These are phyloP conservation scores for Apolygus lucorum DNA, from an alignment of 1,140 invertebrate genomes.

Conservation along the genomic window DNA sequence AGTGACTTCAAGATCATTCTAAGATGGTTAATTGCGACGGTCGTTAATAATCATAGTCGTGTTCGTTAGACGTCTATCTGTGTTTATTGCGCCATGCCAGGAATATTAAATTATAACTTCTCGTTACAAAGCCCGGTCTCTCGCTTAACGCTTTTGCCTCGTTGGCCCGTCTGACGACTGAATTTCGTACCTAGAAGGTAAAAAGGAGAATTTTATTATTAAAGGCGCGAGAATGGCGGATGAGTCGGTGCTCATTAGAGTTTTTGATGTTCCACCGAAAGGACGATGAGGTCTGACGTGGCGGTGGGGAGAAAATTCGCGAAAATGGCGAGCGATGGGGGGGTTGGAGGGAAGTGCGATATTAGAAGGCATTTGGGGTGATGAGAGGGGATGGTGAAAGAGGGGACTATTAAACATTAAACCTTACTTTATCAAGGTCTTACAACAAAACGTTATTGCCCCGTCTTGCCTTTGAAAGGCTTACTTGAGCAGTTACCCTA, in stretches of 20 bases:
- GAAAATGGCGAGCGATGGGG: neutral
- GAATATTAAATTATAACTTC: too few relatives aligned
- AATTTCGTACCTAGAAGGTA: too few relatives aligned
- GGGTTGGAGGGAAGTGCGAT: neutral
- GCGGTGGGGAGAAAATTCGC: neutral
- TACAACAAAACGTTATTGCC: constrained; percentile 16
- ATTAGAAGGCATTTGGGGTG: neutral
- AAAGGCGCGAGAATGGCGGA: neutral
- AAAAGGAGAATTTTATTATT: neutral
- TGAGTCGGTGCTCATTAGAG: neutral
- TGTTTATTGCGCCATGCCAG: too few relatives aligned
- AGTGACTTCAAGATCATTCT: too few relatives aligned
- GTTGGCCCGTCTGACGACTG: too few relatives aligned
- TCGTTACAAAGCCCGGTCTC: too few relatives aligned
- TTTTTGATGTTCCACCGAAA: neutral
- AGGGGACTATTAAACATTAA: constrained; percentile 1
- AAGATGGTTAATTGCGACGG: too few relatives aligned
- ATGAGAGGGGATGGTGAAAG: too few relatives aligned
- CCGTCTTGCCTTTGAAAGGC: neutral
- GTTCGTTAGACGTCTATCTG: too few relatives aligned
- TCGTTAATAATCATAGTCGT: too few relatives aligned
- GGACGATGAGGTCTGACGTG: too few relatives aligned
- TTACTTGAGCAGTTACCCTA: neutral
- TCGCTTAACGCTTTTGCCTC: too few relatives aligned
- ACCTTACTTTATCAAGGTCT: constrained; percentile 13